Percentiles rank a stretch among this genome's conserved stretches.
Conservation (phyloP, 64 coral and sea anemone species). For the Dendronephthya gigantea region DNA sequence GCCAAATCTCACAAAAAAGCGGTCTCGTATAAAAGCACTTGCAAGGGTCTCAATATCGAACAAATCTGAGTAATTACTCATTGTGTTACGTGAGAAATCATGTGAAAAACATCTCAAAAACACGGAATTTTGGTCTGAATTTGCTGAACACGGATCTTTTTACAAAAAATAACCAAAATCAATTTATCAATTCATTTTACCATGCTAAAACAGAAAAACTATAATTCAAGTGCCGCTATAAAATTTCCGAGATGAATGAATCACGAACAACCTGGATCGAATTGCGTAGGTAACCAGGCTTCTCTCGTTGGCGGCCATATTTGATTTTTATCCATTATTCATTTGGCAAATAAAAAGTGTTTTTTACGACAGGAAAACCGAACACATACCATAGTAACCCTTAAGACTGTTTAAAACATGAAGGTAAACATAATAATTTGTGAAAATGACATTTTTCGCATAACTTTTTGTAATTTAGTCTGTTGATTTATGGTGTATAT, state of each 20-base stretch:
- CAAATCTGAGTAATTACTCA: background rate
- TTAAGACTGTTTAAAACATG: background rate
- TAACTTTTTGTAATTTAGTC: background rate
- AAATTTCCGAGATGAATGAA: too few relatives aligned
- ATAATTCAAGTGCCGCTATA: too few relatives aligned
- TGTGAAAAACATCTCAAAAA: background rate
- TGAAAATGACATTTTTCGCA: background rate
- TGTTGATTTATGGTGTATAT: background rate
- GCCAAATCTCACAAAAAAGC: too few relatives aligned
- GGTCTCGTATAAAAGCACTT: background rate
- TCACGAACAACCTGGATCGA: too few relatives aligned
- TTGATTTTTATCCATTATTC: too few relatives aligned
- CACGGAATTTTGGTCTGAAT: background rate
- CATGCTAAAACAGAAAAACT: too few relatives aligned
- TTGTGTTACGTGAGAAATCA: background rate
- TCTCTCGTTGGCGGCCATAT: too few relatives aligned
- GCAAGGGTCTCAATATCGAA: background rate
- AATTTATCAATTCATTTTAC: background rate
- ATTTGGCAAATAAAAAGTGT: too few relatives aligned
- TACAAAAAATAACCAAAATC: background rate
- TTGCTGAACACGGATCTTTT: background rate
- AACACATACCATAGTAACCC: too few relatives aligned
- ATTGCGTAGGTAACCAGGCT: too few relatives aligned
- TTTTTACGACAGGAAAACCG: too few relatives aligned
- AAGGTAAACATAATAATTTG: slow-evolving; percentile 1